Evolutionary conservation across 2,797 vertebrate species (phyloP).

Genomic region (Muraenolepis orangiensis): DNA sequence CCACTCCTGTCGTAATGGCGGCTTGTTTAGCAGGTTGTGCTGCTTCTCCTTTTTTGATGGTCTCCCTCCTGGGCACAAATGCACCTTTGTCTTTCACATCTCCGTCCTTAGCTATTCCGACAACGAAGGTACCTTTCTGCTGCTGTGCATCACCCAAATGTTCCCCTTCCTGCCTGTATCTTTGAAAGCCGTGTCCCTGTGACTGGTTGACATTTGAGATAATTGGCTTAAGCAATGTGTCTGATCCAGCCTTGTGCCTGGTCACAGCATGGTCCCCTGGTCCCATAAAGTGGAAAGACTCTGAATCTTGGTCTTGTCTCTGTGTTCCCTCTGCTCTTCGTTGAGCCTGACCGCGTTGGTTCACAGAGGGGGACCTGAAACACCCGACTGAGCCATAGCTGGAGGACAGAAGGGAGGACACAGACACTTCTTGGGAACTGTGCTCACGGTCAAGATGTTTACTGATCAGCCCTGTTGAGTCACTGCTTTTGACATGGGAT

Average conservation of each 20-base stretch:
- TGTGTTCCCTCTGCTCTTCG: slow-evolving; percentile 35
- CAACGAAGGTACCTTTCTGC: slow-evolving; percentile 18
- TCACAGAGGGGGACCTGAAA: slow-evolving; percentile 36
- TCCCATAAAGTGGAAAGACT: slow-evolving; percentile 68
- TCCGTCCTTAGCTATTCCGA: slow-evolving; percentile 38
- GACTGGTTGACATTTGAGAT: slow-evolving; percentile 20
- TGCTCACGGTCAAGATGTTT: slow-evolving; percentile 10
- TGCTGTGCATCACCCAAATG: slow-evolving; percentile 52
- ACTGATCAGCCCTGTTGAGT: slow-evolving; percentile 26
- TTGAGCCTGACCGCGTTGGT: slow-evolving; percentile 44
- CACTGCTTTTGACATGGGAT: slow-evolving; percentile 37
- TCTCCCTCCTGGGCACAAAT: slow-evolving; percentile 29
- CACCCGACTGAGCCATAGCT: slow-evolving; percentile 12
- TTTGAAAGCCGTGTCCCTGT: slow-evolving; percentile 39
- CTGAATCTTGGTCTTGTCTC: slow-evolving; percentile 46
- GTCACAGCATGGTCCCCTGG: slow-evolving; percentile 54
- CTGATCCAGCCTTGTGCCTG: slow-evolving; percentile 14
- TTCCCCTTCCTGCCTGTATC: slow-evolving; percentile 44
- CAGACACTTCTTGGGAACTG: slow-evolving; percentile 13
- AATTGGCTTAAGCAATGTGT: slow-evolving; percentile 30
- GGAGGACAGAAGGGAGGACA: neutral
- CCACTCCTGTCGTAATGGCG: slow-evolving; percentile 5
- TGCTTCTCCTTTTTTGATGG: slow-evolving; percentile 43
- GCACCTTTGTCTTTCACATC: slow-evolving; percentile 22
- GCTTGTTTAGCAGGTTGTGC: slow-evolving; percentile 15